phyloP scores from a whole-genome alignment of 2,888 invertebrate genomes.

The Alviniconcha strummeri region DNA sequence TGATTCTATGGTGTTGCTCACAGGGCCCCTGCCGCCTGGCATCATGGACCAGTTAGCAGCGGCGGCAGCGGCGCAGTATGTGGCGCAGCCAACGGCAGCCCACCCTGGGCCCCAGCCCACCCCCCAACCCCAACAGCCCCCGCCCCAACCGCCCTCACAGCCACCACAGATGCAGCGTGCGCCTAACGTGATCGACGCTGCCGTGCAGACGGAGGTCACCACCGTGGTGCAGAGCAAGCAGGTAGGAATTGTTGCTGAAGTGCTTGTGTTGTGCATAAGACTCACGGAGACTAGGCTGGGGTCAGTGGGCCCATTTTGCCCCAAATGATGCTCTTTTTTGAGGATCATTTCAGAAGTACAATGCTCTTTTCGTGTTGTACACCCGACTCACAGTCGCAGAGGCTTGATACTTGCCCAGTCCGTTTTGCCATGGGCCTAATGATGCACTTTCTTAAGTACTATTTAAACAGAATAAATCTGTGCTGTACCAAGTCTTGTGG shows the following conservation, averaged over 20 bases:
- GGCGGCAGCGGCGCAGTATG: slow-evolving; percentile 32
- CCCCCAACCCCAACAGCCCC: slow-evolving; percentile 20
- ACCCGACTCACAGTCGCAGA: too few species aligned
- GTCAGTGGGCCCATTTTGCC: too few species aligned
- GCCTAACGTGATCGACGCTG: slow-evolving; percentile 12
- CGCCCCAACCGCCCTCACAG: slow-evolving; percentile 38
- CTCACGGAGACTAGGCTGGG: too few species aligned
- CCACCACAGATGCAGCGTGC: neutral
- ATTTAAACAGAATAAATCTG: too few species aligned
- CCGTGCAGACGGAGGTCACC: slow-evolving; percentile 32
- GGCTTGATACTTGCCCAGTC: too few species aligned
- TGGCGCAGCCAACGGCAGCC: slow-evolving; percentile 14
- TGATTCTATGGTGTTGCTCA: neutral
- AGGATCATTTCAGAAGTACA: too few species aligned
- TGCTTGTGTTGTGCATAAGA: too few species aligned
- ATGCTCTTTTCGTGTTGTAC: too few species aligned
- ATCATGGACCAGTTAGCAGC: slow-evolving; percentile 34
- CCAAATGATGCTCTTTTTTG: too few species aligned
- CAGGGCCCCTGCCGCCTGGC: slow-evolving; percentile 35
- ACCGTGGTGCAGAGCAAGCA: slow-evolving; percentile 34
- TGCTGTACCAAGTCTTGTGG: too few species aligned
- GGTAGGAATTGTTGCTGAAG: neutral
- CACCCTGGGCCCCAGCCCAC: slow-evolving; percentile 28
- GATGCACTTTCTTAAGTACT: too few species aligned
- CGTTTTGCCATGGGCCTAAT: too few species aligned